Evolutionary conservation across 2,113 vertebrate genomes (phyloP).

Genomic region (Phrynosoma platyrhinos): DNA sequence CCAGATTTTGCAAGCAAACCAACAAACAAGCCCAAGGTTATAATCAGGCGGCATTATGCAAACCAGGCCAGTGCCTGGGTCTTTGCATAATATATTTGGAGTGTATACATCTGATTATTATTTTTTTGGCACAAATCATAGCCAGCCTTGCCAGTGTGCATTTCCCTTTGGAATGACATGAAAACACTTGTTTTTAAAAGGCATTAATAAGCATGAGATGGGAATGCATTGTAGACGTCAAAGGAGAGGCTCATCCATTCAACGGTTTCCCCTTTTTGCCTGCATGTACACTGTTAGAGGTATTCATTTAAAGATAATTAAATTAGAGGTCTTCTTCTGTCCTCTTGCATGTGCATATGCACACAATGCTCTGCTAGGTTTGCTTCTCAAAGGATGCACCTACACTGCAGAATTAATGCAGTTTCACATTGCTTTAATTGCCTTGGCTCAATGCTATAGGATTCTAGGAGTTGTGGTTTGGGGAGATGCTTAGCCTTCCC

Average conservation of each 20-base stretch:
- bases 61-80: background rate
- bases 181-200: fast-evolving
- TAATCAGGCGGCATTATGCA: slow-evolving; percentile 19
- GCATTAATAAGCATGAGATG: background rate
- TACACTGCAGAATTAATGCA: no score
- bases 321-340: slow-evolving; percentile 6
- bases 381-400: no score
- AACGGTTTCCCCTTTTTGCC: background rate
- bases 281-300: fast-evolving
- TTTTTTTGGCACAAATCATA: background rate
- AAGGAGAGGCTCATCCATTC: background rate
- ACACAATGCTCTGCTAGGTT: background rate
- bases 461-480: no score
- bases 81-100: slow-evolving; percentile 19
- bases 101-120: background rate
- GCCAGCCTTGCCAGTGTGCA: background rate
- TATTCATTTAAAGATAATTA: background rate
- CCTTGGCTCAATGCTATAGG: no score
- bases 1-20: no score
- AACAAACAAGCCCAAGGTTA: background rate
- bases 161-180: background rate
- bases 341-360: background rate
- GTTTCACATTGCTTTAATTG: no score
- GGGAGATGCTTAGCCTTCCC: no score
- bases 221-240: background rate